Evolutionary conservation across 2,113 vertebrate species (phyloP).

Genomic region (Cololabis saira): DNA sequence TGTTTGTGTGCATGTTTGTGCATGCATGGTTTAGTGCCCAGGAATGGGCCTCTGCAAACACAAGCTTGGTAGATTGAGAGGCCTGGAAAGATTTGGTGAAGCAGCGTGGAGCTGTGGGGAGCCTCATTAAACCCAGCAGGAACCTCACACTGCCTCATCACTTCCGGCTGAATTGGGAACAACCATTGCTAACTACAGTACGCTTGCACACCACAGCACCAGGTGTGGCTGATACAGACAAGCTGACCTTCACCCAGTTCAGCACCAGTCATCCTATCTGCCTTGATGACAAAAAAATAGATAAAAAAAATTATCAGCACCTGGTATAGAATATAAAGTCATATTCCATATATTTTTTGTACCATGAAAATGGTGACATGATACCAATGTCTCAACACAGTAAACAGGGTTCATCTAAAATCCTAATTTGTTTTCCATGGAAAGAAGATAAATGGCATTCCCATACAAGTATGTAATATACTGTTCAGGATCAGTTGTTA

Average conservation of each 20-base stretch:
- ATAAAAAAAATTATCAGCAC: too few relatives aligned
- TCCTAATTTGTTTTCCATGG: too few relatives aligned
- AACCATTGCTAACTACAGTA: conserved; percentile 49
- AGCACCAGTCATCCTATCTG: conserved; percentile 24
- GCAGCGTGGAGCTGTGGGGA: conserved; percentile 75
- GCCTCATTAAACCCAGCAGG: conserved; percentile 84
- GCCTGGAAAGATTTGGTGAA: conserved; percentile 63
- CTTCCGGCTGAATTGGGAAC: conserved; percentile 68
- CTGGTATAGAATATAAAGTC: too few relatives aligned
- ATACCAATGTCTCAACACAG: too few relatives aligned
- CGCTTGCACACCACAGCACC: conserved; percentile 28
- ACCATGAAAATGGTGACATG: too few relatives aligned
- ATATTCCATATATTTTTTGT: too few relatives aligned
- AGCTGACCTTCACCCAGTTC: conserved; percentile 34
- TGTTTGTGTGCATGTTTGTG: conserved; percentile 20
- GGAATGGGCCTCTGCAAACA: conserved; percentile 52
- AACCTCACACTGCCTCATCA: conserved; percentile 75
- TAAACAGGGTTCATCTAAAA: too few relatives aligned
- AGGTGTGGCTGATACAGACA: conserved; percentile 19
- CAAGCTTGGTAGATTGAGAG: conserved; percentile 61
- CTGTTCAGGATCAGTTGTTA: too few relatives aligned
- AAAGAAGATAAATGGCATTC: too few relatives aligned
- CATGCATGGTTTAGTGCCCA: conserved; percentile 34
- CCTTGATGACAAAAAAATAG: neutral
- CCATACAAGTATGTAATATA: too few relatives aligned